Base-by-base conservation (phyloP, 2,888 invertebrate species). In the Punctoribates punctum region DNA sequence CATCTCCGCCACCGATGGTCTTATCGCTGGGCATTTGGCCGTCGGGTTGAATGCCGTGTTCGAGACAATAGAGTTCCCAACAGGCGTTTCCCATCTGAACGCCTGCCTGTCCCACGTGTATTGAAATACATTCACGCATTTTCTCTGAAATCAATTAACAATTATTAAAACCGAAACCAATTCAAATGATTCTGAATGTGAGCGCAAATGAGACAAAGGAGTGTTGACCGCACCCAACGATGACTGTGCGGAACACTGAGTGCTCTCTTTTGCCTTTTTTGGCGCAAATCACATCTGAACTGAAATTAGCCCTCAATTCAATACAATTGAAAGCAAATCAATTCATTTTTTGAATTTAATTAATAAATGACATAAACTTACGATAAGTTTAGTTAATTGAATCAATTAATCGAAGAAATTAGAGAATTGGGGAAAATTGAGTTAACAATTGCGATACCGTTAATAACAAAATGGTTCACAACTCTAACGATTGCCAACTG, bases 21-120 rank as follows among this genome's bases (percentile, higher is more conserved):
- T 93, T 94, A 85, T 94, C 93, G 0, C 90, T 90, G 20, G 93
- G 93, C 93, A 94, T 94, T 86, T 89, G 89, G 17, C 92, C 93
- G 82, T 92, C 89, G 0, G 89, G 87, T 83, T 88, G 87, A 78
- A 93, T 88, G 11, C 83, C 82, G 76, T 83, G 83, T 79, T 83
- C 83, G 15, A 83, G 78, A 77, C 83, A 83, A 78, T 83, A 83
- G 75, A 83, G 76, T 74, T 82, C 82, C 82, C 82, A 82, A 77
- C 83, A 83, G 76, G 83, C 83, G 80, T 83, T 83, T 60, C 86
- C 86, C 78, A 86, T 86, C 81, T 86, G 86, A 65, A 85, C 84
- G 65, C 86, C 86, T 62, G 86, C 86, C 80, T 86, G 86, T 17
- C 86, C 86, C 74, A 86, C 83, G 79, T 86, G 86, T 78, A 86